Percentiles rank a stretch among this genome's conserved stretches.
phyloP scores from a whole-genome alignment of 2,113 vertebrate genomes.

The Forbesichthys papilliferus region DNA sequence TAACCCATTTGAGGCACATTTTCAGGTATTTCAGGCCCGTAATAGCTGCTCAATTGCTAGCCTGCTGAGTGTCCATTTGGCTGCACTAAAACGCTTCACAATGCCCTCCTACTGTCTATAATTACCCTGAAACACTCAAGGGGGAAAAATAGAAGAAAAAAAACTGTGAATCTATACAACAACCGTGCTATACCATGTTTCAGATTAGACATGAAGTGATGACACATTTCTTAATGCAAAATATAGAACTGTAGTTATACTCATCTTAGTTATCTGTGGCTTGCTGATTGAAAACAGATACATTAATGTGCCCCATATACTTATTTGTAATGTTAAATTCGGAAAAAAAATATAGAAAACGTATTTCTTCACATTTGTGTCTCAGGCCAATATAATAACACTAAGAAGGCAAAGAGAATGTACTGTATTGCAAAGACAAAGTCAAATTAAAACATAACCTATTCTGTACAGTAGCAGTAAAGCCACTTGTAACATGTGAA shows the following conservation, averaged over 20 bases:
- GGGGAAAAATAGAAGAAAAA: conserved; percentile 6
- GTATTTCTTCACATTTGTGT: neutral
- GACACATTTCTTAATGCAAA: conserved; percentile 63
- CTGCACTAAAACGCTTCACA: conserved; percentile 64
- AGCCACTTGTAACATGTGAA: conserved; percentile 18
- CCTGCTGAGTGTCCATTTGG: conserved; percentile 76
- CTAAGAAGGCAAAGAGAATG: too few species aligned
- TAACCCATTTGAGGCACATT: conserved; percentile 73
- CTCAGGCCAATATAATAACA: neutral
- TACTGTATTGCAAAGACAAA: neutral
- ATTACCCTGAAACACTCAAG: conserved; percentile 65
- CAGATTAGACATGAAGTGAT: conserved; percentile 73
- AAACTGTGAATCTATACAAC: conserved; percentile 42
- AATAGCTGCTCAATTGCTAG: conserved; percentile 77
- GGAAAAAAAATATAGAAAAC: neutral
- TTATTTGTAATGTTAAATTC: neutral
- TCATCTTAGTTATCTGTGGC: conserved; percentile 16
- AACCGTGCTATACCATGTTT: conserved; percentile 49
- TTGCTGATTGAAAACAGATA: conserved; percentile 8
- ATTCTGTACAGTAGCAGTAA: neutral
- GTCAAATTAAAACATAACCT: neutral
- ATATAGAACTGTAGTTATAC: conserved; percentile 31
- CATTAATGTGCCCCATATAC: conserved; percentile 7
- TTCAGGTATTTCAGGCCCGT: conserved; percentile 66
- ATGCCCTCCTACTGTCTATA: conserved; percentile 63